Evolutionary conservation across 1,140 invertebrate genomes (phyloP).

Genomic region (Asobara japonica): DNA sequence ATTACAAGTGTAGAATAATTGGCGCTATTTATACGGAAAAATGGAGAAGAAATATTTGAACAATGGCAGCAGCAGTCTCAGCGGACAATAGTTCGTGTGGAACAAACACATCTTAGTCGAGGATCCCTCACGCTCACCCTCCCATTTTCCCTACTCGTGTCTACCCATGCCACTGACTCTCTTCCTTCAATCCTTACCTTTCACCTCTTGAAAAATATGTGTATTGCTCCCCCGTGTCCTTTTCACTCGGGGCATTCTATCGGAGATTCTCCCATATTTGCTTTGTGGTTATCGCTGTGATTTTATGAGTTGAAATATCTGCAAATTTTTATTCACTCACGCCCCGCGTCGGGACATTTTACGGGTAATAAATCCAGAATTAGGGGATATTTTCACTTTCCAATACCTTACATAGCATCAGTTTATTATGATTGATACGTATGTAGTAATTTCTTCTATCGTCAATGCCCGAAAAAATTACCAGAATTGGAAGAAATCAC

Average conservation of each 20-base stretch:
- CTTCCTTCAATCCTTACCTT: not conserved
- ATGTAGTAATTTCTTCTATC: too few relatives aligned
- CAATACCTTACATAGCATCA: not conserved
- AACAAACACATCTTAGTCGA: conserved; percentile 63
- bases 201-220: not conserved
- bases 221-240: conserved; percentile 24
- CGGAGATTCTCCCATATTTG: conserved; percentile 32
- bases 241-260: conserved; percentile 28
- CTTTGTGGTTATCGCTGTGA: conserved; percentile 24
- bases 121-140: conserved; percentile 27
- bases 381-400: not conserved
- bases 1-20: too few relatives aligned
- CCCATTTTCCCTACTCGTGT: conserved; percentile 31
- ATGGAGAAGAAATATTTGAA: conserved; percentile 21
- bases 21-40: not conserved
- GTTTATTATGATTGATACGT: too few relatives aligned
- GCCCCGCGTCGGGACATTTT: not conserved
- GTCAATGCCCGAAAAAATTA: too few relatives aligned
- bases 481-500: too few relatives aligned
- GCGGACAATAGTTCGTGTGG: conserved; percentile 63
- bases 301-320: conserved; percentile 9
- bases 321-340: not conserved
- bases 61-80: conserved; percentile 43
- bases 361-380: not conserved
- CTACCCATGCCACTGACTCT: conserved; percentile 13